Conservation (phyloP, 2,797 vertebrate species). For the Gastrophryne carolinensis region DNA sequence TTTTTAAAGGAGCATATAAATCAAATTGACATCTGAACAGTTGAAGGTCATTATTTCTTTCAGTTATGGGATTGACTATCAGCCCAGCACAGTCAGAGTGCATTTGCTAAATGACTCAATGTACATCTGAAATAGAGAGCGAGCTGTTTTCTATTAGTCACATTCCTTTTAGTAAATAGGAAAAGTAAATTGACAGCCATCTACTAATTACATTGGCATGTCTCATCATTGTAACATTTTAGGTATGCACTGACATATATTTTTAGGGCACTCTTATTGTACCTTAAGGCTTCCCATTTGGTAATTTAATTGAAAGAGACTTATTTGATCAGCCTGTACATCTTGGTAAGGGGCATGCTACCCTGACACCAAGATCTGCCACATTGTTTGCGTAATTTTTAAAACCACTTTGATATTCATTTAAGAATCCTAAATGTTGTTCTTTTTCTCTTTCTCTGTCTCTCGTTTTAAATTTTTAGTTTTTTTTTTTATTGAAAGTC, state of each 20-base stretch:
- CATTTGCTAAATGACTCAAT: slow-evolving; percentile 70
- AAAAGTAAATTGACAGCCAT: background rate
- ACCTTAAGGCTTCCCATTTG: background rate
- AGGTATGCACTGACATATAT: too few relatives aligned
- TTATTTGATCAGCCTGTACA: background rate
- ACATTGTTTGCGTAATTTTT: too few relatives aligned
- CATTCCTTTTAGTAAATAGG: background rate
- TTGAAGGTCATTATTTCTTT: slow-evolving; percentile 65
- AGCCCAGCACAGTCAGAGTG: slow-evolving; percentile 57
- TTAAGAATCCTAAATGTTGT: too few relatives aligned
- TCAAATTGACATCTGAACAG: slow-evolving; percentile 67
- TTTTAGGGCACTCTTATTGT: background rate
- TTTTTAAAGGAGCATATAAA: slow-evolving; percentile 65
- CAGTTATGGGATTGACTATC: slow-evolving; percentile 65
- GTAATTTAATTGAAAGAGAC: background rate
- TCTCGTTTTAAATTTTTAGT: too few relatives aligned
- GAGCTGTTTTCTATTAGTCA: background rate
- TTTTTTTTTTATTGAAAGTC: too few relatives aligned
- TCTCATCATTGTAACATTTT: background rate
- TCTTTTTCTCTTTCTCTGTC: too few relatives aligned
- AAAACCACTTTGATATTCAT: too few relatives aligned
- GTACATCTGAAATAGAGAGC: background rate
- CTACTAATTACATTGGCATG: slow-evolving; percentile 12
- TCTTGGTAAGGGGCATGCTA: too few relatives aligned
- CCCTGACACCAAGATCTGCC: too few relatives aligned